Evolutionary conservation across 1,140 invertebrate species (phyloP), one percentile per base, ranked within the genome.

Genomic region (Coptotermes formosanus): DNA sequence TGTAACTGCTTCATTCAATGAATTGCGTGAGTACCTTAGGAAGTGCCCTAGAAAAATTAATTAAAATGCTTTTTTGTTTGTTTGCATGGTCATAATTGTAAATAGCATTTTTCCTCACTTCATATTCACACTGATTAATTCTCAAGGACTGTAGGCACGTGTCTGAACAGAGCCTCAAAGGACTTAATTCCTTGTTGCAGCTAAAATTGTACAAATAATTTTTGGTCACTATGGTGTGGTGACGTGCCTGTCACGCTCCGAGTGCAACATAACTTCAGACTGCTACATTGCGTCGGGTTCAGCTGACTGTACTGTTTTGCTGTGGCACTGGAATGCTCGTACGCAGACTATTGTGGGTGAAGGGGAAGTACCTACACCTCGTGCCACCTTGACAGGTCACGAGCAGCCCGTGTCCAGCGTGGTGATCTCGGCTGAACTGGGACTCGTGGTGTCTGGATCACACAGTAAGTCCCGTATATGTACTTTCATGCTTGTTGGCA

Each of bases 181-280:
- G 19, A 75, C n/a, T 25, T n/a, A 30, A n/a, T 75, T 87, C 89
- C 87, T 32, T 88, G 88, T 90, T 93, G 25, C 91, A 97, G 98
- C 97, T 12, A 98, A 98, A 94, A 98, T 99, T 89, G 95, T 97
- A 21, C 99, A 99, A 92, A 99, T 99, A 88, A 95, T 99, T 32
- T 99, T 99, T 92, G 98, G 98, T 1, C 99, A 99, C 91, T 99
- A 98, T 91, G 98, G 98, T 87, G 97, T 99, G 25, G 98, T 99
- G 82, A 99, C 98, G 3, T 99, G 98, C 92, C 92, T 99, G 85
- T 97, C 97, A 2, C 94, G 98, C 23, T 99, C 98, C 19, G 99
- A 99, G 91, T 99, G 98, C 91, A 99, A 99, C 91, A 97, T 99
- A 84, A 99, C 97, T 48, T 98, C 98, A 8, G 98, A 99, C 91